phyloP scores from a whole-genome alignment of 2,113 vertebrate genomes.

The Psittacula cyanocephala region DNA sequence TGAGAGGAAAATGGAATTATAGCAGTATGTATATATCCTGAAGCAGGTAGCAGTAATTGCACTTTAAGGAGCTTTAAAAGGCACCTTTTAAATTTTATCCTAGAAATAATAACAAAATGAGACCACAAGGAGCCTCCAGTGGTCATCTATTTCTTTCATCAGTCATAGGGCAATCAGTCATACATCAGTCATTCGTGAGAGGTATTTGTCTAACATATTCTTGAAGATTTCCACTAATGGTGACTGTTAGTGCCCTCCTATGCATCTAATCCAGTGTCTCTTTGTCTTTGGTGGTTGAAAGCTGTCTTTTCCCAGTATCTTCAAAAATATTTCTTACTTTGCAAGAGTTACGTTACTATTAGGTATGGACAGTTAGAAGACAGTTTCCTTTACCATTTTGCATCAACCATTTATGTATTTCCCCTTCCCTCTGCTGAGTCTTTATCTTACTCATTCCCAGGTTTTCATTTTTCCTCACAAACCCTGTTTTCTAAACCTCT shows the following conservation, averaged over 20 bases:
- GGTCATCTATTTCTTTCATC: not conserved
- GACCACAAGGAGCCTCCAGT: not conserved
- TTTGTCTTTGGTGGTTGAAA: not conserved
- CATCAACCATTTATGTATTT: not conserved
- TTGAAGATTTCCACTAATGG: not conserved
- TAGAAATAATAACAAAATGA: not conserved
- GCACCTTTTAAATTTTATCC: not conserved
- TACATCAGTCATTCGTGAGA: not conserved
- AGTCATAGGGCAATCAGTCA: not conserved
- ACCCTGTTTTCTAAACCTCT: not conserved
- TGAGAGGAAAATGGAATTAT: not conserved
- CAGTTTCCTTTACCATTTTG: not conserved
- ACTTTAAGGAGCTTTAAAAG: not conserved
- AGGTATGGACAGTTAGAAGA: not conserved
- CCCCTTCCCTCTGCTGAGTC: not conserved
- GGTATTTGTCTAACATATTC: not conserved
- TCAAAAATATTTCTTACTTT: not conserved
- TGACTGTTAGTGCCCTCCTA: not conserved
- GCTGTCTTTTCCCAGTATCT: not conserved
- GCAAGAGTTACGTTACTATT: not conserved
- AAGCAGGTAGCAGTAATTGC: not conserved
- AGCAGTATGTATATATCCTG: not conserved
- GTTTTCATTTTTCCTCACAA: not conserved
- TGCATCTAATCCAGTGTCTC: not conserved
- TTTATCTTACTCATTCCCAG: not conserved